Base-by-base conservation (phyloP, 1,140 invertebrate genomes). In the Drosophila littoralis region DNA sequence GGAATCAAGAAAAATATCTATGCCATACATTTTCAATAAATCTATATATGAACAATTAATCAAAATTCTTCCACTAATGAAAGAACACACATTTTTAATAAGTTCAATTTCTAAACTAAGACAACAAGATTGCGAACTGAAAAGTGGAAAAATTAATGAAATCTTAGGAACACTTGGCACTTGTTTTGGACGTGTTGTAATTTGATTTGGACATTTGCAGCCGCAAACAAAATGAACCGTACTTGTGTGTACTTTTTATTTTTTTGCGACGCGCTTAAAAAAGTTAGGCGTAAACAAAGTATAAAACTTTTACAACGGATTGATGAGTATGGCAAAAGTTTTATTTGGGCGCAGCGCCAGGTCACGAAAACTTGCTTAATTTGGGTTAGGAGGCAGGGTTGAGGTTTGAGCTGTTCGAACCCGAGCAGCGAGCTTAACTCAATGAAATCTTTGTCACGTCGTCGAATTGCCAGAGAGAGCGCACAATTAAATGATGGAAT, bases 371-470 rank as follows among this genome's bases (percentile, higher is more conserved):
- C 54, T 72, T 72, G 38, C 58, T 66, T 35, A 32, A 69, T 35
- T 3, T 28, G 22, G 10, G 2, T 6, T 1, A 28, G 8, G 10
- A 10, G 15, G n/a, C 5, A n/a, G 6, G 45, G 9, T 17, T 32
- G 10, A 1, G 35, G 43, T 33, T 15, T 33, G 32, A 32, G 28
- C 2, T n/a, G n/a, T 12, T 38, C 13, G 13, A 9, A 45, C 28
- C 28, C 55, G n/a, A 58, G 33, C 35, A 13, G 42, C 33, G 7
- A 15, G 35, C 17, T 51, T 55, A 61, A 60, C 65, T 57, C 35
- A 50, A 55, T 54, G 55, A 46, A 74, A 69, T 68, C 71, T 68
- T 74, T 69, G 71, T 74, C 70, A 73, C 70, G 64, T 68, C 40
- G 40, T 43, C 52, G 22, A 36, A 52, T 43, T 54, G 40, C 35